A percentile compares a stretch with the other conserved stretches of the same genome.
phyloP scores from a whole-genome alignment of 92 coral and sea anemone genomes.

The Chrysogorgia sp. region DNA sequence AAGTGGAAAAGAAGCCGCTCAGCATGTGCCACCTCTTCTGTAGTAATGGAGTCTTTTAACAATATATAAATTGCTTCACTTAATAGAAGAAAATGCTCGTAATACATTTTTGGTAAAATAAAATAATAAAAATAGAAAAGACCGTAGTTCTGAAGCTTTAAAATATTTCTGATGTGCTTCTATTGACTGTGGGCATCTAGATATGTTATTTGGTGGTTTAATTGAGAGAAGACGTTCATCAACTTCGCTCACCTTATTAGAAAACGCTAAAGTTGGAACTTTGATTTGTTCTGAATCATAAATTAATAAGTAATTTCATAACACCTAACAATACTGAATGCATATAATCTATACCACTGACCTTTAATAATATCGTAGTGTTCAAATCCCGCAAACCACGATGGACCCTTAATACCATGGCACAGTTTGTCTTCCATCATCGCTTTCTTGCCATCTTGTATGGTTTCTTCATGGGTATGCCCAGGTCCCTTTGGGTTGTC shows the following conservation, averaged over 20 bases:
- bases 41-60: too few species aligned
- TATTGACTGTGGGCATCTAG: constrained; percentile 48
- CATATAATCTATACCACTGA: constrained; percentile 45
- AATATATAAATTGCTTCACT: too few species aligned
- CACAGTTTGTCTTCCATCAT: constrained; percentile 19
- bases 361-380: constrained; percentile 26
- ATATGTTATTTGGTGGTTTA: constrained; percentile 54
- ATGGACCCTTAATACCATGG: constrained; percentile 39
- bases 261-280: constrained; percentile 37
- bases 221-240: too few species aligned
- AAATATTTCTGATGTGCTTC: constrained; percentile 35
- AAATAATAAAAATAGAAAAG: too few species aligned
- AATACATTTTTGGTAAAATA: too few species aligned
- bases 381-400: constrained; percentile 15
- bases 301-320: constrained; percentile 39
- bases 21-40: too few species aligned
- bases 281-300: constrained; percentile 59
- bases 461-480: constrained; percentile 42
- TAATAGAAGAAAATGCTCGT: too few species aligned
- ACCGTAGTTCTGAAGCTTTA: too few species aligned
- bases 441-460: constrained; percentile 47
- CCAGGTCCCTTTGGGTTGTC: constrained; percentile 51
- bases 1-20: too few species aligned
- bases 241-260: constrained; percentile 48
- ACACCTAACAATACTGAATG: constrained; percentile 62